Percentiles rank a stretch among this genome's conserved stretches.
These are phyloP conservation scores for Chlorocebus sabaeus DNA, from an alignment of 2,113 vertebrate genomes.

Conservation along the genomic window DNA sequence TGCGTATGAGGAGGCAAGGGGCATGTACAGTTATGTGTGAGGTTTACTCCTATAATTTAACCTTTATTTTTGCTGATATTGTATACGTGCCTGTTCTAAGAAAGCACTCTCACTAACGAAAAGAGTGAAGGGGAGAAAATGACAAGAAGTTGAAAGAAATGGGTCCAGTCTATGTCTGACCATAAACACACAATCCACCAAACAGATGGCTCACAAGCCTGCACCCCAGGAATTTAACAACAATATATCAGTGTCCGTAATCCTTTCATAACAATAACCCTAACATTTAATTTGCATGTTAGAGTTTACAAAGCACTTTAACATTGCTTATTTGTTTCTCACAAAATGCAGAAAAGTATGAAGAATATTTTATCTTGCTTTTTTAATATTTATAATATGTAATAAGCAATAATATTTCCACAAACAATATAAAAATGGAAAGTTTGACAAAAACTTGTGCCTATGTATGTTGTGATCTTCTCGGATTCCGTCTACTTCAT, in stretches of 20 bases:
- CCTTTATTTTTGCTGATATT: neutral
- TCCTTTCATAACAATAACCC: neutral
- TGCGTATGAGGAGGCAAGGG: too few species aligned
- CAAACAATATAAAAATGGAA: neutral
- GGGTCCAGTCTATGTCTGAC: neutral
- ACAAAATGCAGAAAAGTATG: neutral
- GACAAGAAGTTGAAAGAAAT: neutral
- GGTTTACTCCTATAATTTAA: neutral
- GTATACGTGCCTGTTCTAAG: neutral
- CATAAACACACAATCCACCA: neutral
- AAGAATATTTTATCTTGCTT: neutral
- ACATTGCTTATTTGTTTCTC: neutral
- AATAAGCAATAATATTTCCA: neutral
- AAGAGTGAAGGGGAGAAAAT: neutral
- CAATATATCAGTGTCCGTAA: neutral
- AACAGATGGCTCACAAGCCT: neutral
- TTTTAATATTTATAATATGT: neutral
- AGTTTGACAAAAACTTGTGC: neutral
- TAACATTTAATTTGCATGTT: neutral
- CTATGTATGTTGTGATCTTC: fast-evolving
- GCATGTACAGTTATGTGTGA: neutral
- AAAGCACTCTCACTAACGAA: neutral
- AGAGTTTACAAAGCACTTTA: neutral
- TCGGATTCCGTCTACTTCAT: too few species aligned
- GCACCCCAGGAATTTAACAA: neutral